phyloP scores from a whole-genome alignment of 1,140 invertebrate species.

The Fopius arisanus region DNA sequence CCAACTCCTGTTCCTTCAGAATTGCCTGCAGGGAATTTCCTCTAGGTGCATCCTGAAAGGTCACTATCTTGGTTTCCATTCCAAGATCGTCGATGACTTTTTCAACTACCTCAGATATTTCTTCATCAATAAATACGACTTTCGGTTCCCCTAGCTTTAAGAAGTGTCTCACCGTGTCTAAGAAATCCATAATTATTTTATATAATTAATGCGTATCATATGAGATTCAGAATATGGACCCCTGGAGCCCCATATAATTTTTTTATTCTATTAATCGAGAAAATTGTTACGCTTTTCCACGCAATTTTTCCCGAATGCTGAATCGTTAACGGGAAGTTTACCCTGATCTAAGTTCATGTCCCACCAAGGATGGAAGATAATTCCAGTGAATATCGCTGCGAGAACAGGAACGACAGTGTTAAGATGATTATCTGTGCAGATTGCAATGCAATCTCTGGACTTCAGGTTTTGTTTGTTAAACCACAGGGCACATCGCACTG shows the following conservation, averaged over 20 bases:
- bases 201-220: no score
- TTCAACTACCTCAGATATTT: not conserved
- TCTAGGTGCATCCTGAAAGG: slow-evolving; percentile 37
- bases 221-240: no score
- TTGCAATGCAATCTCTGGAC: slow-evolving; percentile 56
- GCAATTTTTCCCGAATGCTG: not conserved
- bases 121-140: slow-evolving; percentile 38
- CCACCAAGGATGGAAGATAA: slow-evolving; percentile 40
- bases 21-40: slow-evolving; percentile 17
- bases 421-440: slow-evolving; percentile 59
- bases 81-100: slow-evolving; percentile 29
- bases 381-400: slow-evolving; percentile 58
- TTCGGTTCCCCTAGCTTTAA: slow-evolving; percentile 34
- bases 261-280: not conserved
- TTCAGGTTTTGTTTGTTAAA: slow-evolving; percentile 54
- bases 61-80: slow-evolving; percentile 31
- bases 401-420: slow-evolving; percentile 60
- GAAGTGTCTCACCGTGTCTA: slow-evolving; percentile 31
- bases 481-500: slow-evolving; percentile 57
- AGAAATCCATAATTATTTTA: not conserved
- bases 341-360: slow-evolving; percentile 30
- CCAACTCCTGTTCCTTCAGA: not conserved
- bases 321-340: not conserved
- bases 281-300: not conserved
- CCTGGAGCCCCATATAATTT: no score